Conservation (phyloP, 2,113 vertebrate genomes). For the Oncorhynchus masou region DNA sequence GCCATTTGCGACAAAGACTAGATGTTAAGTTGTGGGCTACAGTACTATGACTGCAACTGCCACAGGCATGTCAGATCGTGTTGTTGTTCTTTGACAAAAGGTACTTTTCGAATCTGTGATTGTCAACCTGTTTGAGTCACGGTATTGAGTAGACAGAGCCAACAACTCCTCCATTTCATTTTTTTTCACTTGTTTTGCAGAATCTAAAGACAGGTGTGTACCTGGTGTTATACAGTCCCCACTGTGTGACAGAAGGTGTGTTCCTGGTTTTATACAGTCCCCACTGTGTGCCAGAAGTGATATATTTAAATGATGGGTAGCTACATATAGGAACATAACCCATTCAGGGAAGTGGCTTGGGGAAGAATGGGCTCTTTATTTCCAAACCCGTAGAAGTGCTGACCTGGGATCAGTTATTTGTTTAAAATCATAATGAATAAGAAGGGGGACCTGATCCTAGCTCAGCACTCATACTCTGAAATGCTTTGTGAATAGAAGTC, state of each 20-base stretch:
- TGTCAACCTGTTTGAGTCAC: conserved; percentile 27
- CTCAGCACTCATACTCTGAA: no score
- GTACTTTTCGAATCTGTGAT: not conserved
- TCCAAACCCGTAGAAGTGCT: no score
- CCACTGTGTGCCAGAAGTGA: not conserved
- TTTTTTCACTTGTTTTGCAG: conserved; percentile 21
- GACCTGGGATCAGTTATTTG: conserved; percentile 7
- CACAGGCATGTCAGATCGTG: not conserved
- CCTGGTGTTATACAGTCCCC: no score
- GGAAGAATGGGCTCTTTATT: no score
- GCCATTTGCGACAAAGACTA: not conserved
- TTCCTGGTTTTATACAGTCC: no score
- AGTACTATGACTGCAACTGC: not conserved
- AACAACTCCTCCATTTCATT: conserved; percentile 11
- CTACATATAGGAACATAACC: conserved; percentile 28
- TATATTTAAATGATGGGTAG: conserved; percentile 15
- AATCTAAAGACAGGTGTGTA: conserved; percentile 23
- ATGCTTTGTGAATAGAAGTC: not conserved
- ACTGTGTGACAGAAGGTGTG: not conserved
- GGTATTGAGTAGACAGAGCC: conserved; percentile 7
- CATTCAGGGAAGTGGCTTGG: conserved; percentile 17
- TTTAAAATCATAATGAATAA: not conserved
- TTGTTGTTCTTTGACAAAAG: not conserved
- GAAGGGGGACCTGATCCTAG: no score
- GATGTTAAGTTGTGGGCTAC: not conserved